Evolutionary conservation across 2,888 invertebrate species (phyloP).

Genomic region (Pegoplata infirma): DNA sequence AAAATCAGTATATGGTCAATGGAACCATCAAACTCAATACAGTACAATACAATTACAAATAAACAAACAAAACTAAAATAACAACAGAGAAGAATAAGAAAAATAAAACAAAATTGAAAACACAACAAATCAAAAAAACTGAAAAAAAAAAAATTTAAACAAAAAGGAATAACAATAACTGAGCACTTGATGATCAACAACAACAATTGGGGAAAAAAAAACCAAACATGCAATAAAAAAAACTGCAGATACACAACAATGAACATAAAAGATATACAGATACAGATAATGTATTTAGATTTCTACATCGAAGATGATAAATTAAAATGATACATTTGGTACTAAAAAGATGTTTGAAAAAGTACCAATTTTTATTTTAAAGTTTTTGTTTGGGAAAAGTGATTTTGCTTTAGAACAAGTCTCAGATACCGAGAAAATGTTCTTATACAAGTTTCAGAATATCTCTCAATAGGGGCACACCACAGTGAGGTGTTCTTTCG

Average conservation of each 20-base stretch:
- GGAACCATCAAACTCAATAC: slow-evolving; percentile 26
- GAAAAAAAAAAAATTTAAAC: neutral
- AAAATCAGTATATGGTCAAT: slow-evolving; percentile 49
- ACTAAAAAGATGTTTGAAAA: neutral
- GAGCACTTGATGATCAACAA: slow-evolving; percentile 39
- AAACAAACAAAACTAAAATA: neutral
- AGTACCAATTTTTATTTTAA: neutral
- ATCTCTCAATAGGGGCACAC: no score
- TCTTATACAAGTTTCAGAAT: no score
- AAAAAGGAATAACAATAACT: slow-evolving; percentile 19
- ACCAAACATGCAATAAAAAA: slow-evolving; percentile 19
- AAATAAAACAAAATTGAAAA: slow-evolving; percentile 8
- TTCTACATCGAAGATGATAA: neutral
- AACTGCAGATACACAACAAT: slow-evolving; percentile 42
- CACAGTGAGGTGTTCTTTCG: no score
- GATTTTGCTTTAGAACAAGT: no score
- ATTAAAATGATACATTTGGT: neutral
- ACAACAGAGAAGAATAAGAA: neutral
- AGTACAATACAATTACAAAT: neutral
- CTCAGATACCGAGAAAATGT: no score
- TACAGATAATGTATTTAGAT: slow-evolving; percentile 15
- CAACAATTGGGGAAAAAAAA: slow-evolving; percentile 2
- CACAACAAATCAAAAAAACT: neutral
- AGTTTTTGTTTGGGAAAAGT: no score
- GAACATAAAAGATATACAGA: slow-evolving; percentile 39